Conservation (phyloP, 35 echinoderm and acorn worm genomes). For the Ophiothrix spiculata region DNA sequence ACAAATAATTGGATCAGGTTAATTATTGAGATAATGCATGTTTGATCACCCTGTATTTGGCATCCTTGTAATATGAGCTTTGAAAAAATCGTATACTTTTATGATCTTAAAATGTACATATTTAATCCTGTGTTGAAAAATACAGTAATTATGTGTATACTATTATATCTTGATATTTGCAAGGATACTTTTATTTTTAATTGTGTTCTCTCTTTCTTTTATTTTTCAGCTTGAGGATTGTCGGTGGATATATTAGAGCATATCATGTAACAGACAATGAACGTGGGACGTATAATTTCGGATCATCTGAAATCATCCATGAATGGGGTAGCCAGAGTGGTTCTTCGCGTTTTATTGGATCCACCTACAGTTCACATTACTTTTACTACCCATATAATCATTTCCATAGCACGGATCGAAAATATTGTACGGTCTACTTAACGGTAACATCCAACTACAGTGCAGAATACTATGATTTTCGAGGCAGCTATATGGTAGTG, state of each 20-base stretch:
- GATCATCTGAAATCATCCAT: not conserved
- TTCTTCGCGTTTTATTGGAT: not conserved
- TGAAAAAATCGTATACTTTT: no score
- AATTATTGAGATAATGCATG: no score
- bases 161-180: no score
- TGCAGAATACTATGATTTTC: not conserved
- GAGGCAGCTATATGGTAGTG: not conserved
- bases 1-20: no score
- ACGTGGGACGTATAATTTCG: not conserved
- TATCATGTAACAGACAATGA: not conserved
- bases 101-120: no score
- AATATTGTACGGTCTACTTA: not conserved
- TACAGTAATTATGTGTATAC: no score
- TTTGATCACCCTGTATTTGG: no score
- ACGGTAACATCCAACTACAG: not conserved
- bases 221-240: no score
- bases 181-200: no score
- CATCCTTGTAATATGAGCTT: no score
- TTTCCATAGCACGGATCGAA: not conserved
- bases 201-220: no score
- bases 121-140: no score
- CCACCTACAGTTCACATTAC: not conserved
- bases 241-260: not conserved
- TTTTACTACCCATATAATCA: not conserved
- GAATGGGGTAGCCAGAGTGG: not conserved